Evolutionary conservation across 2,797 vertebrate genomes (phyloP).

Genomic region (Microcaecilia unicolor): DNA sequence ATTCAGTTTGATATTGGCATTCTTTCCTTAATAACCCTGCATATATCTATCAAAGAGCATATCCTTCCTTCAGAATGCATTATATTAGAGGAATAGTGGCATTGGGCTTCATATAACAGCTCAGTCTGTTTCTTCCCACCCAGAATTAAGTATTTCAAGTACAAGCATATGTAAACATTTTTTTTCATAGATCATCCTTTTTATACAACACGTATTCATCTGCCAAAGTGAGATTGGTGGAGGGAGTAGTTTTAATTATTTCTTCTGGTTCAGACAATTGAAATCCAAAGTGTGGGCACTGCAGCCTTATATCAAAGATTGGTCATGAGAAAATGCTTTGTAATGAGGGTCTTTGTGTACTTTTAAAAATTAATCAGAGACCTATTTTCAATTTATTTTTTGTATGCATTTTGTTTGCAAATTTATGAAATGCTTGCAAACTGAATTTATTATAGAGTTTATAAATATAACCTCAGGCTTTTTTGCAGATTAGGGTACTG

Average conservation of each 20-base stretch:
- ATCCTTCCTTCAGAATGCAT: too few species aligned
- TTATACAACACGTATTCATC: not conserved
- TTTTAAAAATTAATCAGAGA: slow-evolving; percentile 4
- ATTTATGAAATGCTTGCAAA: slow-evolving; percentile 25
- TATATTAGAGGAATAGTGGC: too few species aligned
- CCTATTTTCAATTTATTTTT: slow-evolving; percentile 4
- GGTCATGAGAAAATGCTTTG: not conserved
- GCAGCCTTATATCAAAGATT: slow-evolving; percentile 1
- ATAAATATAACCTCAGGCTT: slow-evolving; percentile 39
- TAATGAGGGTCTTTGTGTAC: slow-evolving; percentile 1
- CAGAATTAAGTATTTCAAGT: slow-evolving; percentile 35
- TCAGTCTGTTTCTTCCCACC: not conserved
- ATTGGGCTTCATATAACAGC: too few species aligned
- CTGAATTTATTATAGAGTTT: slow-evolving; percentile 18
- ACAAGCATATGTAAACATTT: too few species aligned
- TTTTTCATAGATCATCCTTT: too few species aligned
- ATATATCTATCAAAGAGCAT: too few species aligned
- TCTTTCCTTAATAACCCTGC: too few species aligned
- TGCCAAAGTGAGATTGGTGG: not conserved
- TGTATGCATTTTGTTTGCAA: slow-evolving; percentile 16
- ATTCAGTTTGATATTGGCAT: too few species aligned
- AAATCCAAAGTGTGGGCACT: slow-evolving; percentile 17
- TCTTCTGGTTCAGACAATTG: not conserved
- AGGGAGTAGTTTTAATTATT: slow-evolving; percentile 6
- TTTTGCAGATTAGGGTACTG: slow-evolving; percentile 40